Conservation (phyloP, 2,888 invertebrate species). For the Nysson spinosus region DNA sequence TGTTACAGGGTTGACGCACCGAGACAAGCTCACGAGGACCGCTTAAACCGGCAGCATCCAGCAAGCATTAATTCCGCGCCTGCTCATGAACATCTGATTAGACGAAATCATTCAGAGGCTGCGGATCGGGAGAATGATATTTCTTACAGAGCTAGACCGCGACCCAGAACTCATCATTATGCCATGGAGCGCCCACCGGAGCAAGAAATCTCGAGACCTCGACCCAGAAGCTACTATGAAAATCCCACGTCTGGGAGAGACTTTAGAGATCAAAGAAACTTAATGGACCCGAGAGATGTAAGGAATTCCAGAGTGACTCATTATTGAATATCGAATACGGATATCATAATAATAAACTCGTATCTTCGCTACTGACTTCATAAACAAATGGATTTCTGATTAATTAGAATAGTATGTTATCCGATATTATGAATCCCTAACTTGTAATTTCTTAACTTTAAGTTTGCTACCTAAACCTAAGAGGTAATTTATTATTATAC, state of each 20-base stretch:
- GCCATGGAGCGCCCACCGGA: conserved; percentile 65
- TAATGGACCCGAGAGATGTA: conserved; percentile 67
- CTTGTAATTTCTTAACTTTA: too few species aligned
- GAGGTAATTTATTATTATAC: too few species aligned
- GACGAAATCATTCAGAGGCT: conserved; percentile 68
- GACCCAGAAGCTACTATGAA: conserved; percentile 75
- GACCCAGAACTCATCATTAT: conserved; percentile 71
- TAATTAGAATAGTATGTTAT: background rate
- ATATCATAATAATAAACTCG: background rate
- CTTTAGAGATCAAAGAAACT: conserved; percentile 68
- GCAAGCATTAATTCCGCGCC: conserved; percentile 53
- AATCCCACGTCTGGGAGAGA: conserved; percentile 71
- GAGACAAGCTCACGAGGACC: conserved; percentile 68
- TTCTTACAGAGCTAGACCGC: conserved; percentile 64
- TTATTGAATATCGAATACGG: background rate
- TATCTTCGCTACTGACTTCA: background rate
- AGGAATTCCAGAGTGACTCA: conserved; percentile 26
- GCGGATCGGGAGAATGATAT: conserved; percentile 68
- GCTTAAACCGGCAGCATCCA: conserved; percentile 59
- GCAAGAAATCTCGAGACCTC: conserved; percentile 67
- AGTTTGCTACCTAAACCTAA: too few species aligned
- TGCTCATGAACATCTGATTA: conserved; percentile 58
- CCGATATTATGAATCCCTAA: too few species aligned
- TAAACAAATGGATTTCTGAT: background rate
- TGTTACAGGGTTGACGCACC: conserved; percentile 61